Percentiles rank a stretch among this genome's conserved stretches.
phyloP scores from a whole-genome alignment of 2,797 vertebrate species.

The Acanthopagrus latus region DNA sequence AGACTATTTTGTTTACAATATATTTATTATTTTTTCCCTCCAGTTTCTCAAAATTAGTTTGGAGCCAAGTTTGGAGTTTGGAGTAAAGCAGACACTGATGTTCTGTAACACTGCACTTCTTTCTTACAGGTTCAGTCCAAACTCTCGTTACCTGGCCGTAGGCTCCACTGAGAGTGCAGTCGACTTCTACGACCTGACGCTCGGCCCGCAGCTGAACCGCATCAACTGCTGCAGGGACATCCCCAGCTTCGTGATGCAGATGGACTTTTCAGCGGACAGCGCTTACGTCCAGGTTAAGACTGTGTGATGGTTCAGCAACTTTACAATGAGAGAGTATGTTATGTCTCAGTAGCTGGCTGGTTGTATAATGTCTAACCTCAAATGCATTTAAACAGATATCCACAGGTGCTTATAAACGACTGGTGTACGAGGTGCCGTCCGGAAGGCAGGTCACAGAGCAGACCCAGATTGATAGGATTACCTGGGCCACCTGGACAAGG shows the following conservation, averaged over 20 bases:
- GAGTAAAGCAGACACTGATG: neutral
- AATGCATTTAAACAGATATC: slow-evolving; percentile 87
- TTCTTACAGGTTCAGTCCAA: slow-evolving; percentile 93
- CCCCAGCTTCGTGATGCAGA: slow-evolving; percentile 96
- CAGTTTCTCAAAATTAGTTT: slow-evolving; percentile 2
- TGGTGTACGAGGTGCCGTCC: slow-evolving; percentile 98
- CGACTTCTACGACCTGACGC: slow-evolving; percentile 94
- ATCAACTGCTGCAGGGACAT: slow-evolving; percentile 97
- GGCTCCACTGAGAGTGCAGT: slow-evolving; percentile 95
- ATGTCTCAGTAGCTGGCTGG: neutral
- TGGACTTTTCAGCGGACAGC: slow-evolving; percentile 97
- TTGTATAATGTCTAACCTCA: slow-evolving; percentile 17
- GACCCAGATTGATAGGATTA: slow-evolving; percentile 94
- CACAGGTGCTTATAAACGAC: slow-evolving; percentile 96
- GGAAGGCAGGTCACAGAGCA: slow-evolving; percentile 96
- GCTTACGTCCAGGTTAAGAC: slow-evolving; percentile 82
- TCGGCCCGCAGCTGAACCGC: slow-evolving; percentile 94
- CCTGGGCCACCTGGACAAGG: slow-evolving; percentile 99
- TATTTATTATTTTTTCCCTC: neutral
- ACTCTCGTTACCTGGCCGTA: slow-evolving; percentile 94
- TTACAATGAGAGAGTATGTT: neutral
- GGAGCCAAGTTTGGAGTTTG: neutral
- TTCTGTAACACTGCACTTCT: neutral
- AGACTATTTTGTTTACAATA: neutral
- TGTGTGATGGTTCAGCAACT: neutral